Percentiles rank a stretch among this genome's conserved stretches.
Conservation (phyloP, 2,888 invertebrate genomes). For the Drosophila demipolita region DNA sequence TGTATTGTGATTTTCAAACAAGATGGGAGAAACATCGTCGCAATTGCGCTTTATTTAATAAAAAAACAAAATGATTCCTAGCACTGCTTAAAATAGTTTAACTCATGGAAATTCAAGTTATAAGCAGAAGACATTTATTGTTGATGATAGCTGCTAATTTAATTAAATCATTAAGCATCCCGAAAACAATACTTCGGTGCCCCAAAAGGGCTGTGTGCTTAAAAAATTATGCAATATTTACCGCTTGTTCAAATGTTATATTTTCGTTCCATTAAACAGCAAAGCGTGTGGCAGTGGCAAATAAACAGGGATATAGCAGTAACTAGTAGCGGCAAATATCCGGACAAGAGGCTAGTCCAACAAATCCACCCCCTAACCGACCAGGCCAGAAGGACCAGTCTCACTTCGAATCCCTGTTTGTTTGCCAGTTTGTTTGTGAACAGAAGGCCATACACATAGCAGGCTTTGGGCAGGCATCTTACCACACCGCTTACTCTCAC, state of each 20-base stretch:
- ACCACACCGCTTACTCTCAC: conserved; percentile 18
- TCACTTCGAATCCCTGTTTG: conserved; percentile 26
- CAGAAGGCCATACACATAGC: conserved; percentile 44
- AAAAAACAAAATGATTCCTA: background rate
- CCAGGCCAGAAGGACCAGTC: background rate
- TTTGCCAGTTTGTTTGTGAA: conserved; percentile 46
- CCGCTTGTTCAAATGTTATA: conserved; percentile 71
- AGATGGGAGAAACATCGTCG: background rate
- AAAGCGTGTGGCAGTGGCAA: conserved; percentile 61
- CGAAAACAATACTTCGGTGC: background rate
- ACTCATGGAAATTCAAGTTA: background rate
- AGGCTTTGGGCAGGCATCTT: conserved; percentile 57
- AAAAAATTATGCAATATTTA: conserved; percentile 60
- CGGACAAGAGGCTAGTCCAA: conserved; percentile 39
- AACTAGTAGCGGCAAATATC: conserved; percentile 61
- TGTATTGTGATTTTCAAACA: background rate
- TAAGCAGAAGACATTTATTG: background rate
- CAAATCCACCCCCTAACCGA: background rate
- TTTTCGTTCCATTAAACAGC: conserved; percentile 73
- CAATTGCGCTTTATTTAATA: background rate
- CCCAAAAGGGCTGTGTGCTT: conserved; percentile 2
- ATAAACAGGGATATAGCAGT: conserved; percentile 39
- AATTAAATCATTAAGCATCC: conserved; percentile 2
- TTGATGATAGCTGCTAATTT: background rate
- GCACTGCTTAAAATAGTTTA: background rate